Conservation (phyloP, 2,888 invertebrate species). For the Tenthredo scrophulariae region DNA sequence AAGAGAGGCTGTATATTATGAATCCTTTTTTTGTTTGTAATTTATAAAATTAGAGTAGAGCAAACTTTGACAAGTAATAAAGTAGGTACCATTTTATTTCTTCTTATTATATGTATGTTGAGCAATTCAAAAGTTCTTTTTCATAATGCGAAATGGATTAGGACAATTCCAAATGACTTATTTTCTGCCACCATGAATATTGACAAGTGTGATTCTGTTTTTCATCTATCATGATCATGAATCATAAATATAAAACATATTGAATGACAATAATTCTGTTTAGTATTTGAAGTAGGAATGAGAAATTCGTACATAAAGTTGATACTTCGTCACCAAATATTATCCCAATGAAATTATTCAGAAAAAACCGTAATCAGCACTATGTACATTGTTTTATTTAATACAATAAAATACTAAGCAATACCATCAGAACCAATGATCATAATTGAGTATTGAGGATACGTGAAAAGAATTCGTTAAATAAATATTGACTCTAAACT, state of each 20-base stretch:
- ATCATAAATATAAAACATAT: not conserved
- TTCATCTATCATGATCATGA: slow-evolving; percentile 65
- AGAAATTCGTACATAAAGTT: not conserved
- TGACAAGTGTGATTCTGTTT: slow-evolving; percentile 24
- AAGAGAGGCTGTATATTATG: not conserved
- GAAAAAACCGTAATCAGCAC: not conserved
- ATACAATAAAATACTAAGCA: no score
- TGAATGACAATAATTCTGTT: not conserved
- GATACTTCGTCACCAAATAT: not conserved
- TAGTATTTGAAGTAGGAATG: not conserved
- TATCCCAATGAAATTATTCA: not conserved
- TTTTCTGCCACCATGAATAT: slow-evolving; percentile 21
- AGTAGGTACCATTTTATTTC: slow-evolving; percentile 74
- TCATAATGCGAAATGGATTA: not conserved
- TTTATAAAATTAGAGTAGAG: slow-evolving; percentile 61
- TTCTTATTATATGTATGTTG: not conserved
- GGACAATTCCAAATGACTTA: not conserved
- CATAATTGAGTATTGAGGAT: not conserved
- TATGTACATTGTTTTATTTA: not conserved
- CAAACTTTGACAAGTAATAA: slow-evolving; percentile 78
- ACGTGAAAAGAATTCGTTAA: not conserved
- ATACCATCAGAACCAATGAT: not conserved
- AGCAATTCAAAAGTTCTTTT: not conserved
- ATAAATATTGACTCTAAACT: not conserved
- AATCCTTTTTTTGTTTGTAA: slow-evolving; percentile 41